These are phyloP conservation scores for Echeneis naucrates DNA, from an alignment of 2,797 vertebrate species.

Conservation along the genomic window DNA sequence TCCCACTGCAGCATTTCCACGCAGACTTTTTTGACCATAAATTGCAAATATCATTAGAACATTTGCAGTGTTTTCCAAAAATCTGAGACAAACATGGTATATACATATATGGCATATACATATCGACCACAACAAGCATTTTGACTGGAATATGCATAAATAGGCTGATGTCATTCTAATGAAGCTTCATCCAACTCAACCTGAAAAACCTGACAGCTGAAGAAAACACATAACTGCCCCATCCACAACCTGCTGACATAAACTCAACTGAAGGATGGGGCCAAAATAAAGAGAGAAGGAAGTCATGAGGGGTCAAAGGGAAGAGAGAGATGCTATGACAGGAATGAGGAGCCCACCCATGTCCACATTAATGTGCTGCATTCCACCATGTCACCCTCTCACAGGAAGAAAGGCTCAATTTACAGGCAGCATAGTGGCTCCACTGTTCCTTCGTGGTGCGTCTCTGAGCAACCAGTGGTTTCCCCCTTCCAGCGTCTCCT, in stretches of 20 bases:
- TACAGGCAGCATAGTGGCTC: conserved; percentile 80
- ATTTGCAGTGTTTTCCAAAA: too few species aligned
- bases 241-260: conserved; percentile 31
- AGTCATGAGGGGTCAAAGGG: conserved; percentile 56
- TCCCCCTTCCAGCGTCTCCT: conserved; percentile 58
- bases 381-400: conserved; percentile 80
- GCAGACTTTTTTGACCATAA: too few species aligned
- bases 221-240: conserved; percentile 22
- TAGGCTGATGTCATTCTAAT: neutral
- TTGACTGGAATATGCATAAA: neutral
- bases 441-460: conserved; percentile 78
- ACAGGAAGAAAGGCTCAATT: conserved; percentile 86
- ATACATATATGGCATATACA: too few species aligned
- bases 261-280: conserved; percentile 31
- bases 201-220: neutral
- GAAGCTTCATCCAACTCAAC: neutral
- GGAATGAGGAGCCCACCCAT: conserved; percentile 86
- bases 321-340: conserved; percentile 76
- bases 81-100: too few species aligned
- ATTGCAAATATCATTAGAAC: too few species aligned
- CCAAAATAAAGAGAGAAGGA: conserved; percentile 33
- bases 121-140: neutral
- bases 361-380: conserved; percentile 81
- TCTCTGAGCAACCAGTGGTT: conserved; percentile 59
- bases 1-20: neutral